Evolutionary conservation across 1,140 invertebrate species (phyloP).

Genomic region (Dysdera silvatica): DNA sequence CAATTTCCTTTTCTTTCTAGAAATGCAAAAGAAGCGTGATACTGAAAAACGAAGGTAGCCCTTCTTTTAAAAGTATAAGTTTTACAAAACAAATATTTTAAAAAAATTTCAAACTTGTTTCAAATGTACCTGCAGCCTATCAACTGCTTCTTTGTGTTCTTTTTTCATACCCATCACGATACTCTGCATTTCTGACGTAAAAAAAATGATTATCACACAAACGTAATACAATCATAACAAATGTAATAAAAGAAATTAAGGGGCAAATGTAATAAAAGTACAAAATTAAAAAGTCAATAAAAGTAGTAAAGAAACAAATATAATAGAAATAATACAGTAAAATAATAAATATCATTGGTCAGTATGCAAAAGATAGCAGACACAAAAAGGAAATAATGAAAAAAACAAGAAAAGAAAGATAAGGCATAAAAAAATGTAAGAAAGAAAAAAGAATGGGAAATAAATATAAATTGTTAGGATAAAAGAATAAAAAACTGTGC

Average conservation of each 20-base stretch:
- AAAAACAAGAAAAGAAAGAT: too few relatives aligned
- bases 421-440: too few relatives aligned
- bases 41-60: not conserved
- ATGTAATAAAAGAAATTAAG: too few relatives aligned
- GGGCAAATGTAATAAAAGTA: not conserved
- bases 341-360: not conserved
- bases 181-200: conserved; percentile 42
- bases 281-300: not conserved
- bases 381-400: too few relatives aligned
- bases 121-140: conserved; percentile 33
- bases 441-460: too few relatives aligned
- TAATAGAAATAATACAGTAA: not conserved
- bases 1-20: conserved; percentile 29
- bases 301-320: not conserved
- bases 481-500: too few relatives aligned
- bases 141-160: conserved; percentile 41
- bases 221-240: too few relatives aligned
- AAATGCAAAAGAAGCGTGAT: not conserved
- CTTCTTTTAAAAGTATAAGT: not conserved
- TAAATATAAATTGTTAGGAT: too few relatives aligned
- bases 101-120: not conserved
- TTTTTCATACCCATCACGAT: conserved; percentile 44
- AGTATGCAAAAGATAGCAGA: too few relatives aligned
- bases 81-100: not conserved
- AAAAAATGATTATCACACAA: conserved; percentile 7